Conservation (phyloP, 2,113 vertebrate species). For the Erinaceus europaeus region DNA sequence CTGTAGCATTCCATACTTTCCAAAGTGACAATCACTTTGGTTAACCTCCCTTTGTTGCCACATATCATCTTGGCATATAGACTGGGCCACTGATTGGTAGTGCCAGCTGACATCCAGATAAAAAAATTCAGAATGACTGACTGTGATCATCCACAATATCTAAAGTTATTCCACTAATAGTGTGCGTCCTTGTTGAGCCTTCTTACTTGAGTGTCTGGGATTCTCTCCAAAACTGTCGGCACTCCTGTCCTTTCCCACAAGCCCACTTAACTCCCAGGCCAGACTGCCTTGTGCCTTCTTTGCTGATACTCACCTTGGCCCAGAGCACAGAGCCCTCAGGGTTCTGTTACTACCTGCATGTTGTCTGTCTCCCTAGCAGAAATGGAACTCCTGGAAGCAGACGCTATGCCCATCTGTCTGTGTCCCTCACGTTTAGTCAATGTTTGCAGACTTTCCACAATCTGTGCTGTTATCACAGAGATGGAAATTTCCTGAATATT, state of each 20-base stretch:
- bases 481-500: neutral
- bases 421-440: too few relatives aligned
- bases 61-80: neutral
- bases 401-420: neutral
- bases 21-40: neutral
- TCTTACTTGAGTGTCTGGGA: neutral
- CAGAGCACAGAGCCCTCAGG: neutral
- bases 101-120: neutral
- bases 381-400: neutral
- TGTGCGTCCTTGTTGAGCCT: accelerated
- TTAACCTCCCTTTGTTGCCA: neutral
- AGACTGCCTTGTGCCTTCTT: neutral
- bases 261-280: neutral
- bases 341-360: too few relatives aligned
- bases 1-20: neutral
- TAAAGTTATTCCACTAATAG: neutral
- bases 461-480: neutral
- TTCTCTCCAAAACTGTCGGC: neutral
- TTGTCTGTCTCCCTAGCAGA: neutral
- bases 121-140: neutral
- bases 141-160: neutral
- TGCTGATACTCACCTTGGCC: neutral
- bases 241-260: neutral
- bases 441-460: neutral
- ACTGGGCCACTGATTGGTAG: too few relatives aligned